Evolutionary conservation across 2,113 vertebrate genomes (phyloP), one percentile per base, ranked within the genome.

Genomic region (Rhegmatorhina hoffmannsi): DNA sequence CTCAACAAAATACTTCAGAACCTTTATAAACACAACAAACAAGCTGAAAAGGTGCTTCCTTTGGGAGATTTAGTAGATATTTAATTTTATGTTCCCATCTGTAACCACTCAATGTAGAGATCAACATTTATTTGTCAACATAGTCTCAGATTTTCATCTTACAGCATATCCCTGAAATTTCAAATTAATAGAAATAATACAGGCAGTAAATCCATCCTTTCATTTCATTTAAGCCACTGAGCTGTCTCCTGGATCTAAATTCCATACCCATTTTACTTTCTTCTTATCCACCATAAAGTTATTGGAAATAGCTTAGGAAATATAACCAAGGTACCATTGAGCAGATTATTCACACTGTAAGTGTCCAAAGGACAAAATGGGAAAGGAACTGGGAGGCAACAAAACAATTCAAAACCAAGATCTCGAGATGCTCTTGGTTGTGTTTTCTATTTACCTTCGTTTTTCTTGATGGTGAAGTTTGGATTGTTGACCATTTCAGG

Each of bases 401-500:
- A 78, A 83, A 77, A 21, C 23, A 77, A 72, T 43, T 70, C 2
- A 7, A 76, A 91, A 50, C 6, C 3, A 82, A 52, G 11, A 16
- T 47, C 28, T 31, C 62, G 20, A 67, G 40, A 47, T 59, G 34
- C 24, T 10, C 26, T 49, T 50, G 66, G 12, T 17, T 28, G 72
- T 69, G n/a, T 67, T 82, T 84, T 55, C 46, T 84, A 92, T 96
- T 98, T 98, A 99, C 98, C 98, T 98, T 98, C 97, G 83, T 99
- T 99, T 97, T 99, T 99, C 98, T 99, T 99, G 95, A 99, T 99
- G 92, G 99, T 99, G 91, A 99, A 99, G 97, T 99, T 99, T 46
- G 99, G 99, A 90, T 99, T 99, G 97, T 99, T 99, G 92, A 97
- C 98, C 98, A 99, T 99, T 98, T 99, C 99, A 7, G 98, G 99